These are phyloP conservation scores for Bagarius yarrelli DNA, from an alignment of 2,113 vertebrate species.

Conservation along the genomic window DNA sequence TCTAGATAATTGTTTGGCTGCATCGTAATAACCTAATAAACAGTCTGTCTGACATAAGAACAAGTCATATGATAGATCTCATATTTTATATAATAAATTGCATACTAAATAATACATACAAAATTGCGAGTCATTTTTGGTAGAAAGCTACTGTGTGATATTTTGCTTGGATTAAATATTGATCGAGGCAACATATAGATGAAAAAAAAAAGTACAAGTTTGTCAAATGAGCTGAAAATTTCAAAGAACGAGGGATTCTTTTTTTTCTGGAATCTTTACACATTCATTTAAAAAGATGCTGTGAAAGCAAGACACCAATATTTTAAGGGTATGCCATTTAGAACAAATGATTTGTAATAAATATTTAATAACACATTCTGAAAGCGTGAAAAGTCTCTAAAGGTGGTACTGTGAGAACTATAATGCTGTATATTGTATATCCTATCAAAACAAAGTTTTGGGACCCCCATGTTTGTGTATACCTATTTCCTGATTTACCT, in stretches of 20 bases:
- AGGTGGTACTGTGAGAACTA: not conserved
- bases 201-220: conserved; percentile 14
- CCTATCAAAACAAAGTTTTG: no score
- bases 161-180: conserved; percentile 30
- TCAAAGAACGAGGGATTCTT: not conserved
- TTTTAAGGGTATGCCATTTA: not conserved
- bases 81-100: conserved; percentile 12
- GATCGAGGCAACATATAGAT: not conserved
- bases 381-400: not conserved
- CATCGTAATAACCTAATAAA: conserved; percentile 42
- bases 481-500: no score
- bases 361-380: conserved; percentile 3
- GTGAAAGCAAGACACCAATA: not conserved
- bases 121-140: conserved; percentile 12
- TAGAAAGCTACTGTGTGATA: not conserved
- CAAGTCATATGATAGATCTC: conserved; percentile 10
- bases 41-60: conserved; percentile 6
- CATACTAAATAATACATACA: conserved; percentile 27
- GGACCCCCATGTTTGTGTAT: no score
- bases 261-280: not conserved
- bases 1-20: conserved; percentile 22
- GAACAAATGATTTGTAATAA: not conserved
- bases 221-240: conserved; percentile 6
- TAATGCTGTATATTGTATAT: not conserved
- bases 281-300: not conserved